Base-by-base conservation (phyloP, 53 echinoderm and acorn worm species). In the Luidia sarsii region DNA sequence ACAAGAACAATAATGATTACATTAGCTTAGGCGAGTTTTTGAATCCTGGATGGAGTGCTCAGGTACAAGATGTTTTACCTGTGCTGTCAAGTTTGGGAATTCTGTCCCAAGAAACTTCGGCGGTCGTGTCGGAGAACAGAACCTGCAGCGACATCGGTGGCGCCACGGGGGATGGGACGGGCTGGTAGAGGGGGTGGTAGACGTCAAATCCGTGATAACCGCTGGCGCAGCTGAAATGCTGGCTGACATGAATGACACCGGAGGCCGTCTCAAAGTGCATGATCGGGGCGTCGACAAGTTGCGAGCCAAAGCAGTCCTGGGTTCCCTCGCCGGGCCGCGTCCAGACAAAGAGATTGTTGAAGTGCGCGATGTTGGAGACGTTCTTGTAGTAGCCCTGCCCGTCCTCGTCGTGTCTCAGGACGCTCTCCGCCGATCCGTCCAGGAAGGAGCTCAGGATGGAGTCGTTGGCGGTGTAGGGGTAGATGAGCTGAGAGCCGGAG, bases 141-240 rank as follows among this genome's bases (percentile, higher is more conserved):
- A 75, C 99, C 73, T 89, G 94, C 5, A 94, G 87, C 46, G 53
- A 54, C 24, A 51, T 72, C 0, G 91, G 91, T 19, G 94, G 89
- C 49, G 49, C 57, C 0, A 64, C 30, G 23, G 99, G 99, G n/a
- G 88, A 61, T 7, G 99, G 99, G 29, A 89, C 59, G 2, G 99
- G 99, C 73, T 99, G 99, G 33, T 63, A 66, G 16, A 60, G 43
- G 1, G 99, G 91, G 41, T 91, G 87, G 39, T 75, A 89, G 18
- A 99, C 71, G 34, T 89, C 91, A 67, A 99, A 66, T 1, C 93
- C 94, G 70, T 91, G 90, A 28, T 55, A 91, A 48, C 67, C 91
- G 57, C 65, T 73, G 3, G 51, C 34, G 34, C 88, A 88, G 11
- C 39, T 13, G 65, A 88, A 94, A 20, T 79, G 14, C 31, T 32